Percentiles rank a stretch among this genome's conserved stretches.
phyloP scores from a whole-genome alignment of 2,113 vertebrate species.

The Phylloscopus trochiloides region DNA sequence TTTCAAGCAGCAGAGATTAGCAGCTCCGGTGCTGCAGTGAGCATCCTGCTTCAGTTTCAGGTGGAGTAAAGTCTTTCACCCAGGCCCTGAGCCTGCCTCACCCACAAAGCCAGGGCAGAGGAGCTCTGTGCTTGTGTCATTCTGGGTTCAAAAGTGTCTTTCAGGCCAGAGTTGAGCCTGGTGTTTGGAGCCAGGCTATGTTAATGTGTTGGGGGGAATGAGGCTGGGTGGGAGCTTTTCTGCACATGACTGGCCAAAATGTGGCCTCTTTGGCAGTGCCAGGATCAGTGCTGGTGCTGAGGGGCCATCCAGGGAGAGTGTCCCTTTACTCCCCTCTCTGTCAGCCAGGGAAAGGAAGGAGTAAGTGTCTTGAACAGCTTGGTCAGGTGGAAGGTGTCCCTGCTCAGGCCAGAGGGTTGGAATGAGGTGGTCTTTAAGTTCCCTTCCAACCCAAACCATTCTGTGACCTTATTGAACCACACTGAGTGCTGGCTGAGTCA shows the following conservation, averaged over 20 bases:
- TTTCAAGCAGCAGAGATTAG: not conserved
- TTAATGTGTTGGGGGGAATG: not conserved
- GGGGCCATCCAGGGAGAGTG: not conserved
- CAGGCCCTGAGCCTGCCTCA: not conserved
- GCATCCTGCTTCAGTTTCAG: not conserved
- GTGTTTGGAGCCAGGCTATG: not conserved
- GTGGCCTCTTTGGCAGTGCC: not conserved
- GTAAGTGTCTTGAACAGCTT: too few relatives aligned
- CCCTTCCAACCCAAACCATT: not conserved
- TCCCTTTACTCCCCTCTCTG: not conserved
- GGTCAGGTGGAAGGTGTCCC: not conserved
- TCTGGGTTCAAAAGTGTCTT: not conserved
- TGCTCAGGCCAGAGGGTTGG: not conserved
- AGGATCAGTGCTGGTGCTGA: not conserved
- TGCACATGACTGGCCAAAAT: not conserved
- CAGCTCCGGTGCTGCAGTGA: not conserved
- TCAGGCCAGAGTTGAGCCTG: not conserved
- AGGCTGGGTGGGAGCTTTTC: not conserved
- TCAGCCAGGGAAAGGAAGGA: not conserved
- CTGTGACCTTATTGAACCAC: not conserved
- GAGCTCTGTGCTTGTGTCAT: not conserved
- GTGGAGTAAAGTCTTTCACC: not conserved
- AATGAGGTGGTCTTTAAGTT: not conserved
- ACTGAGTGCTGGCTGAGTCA: not conserved
- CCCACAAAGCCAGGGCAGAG: not conserved